Conservation (phyloP, 1,140 invertebrate species). For the Drosophila ficusphila region DNA sequence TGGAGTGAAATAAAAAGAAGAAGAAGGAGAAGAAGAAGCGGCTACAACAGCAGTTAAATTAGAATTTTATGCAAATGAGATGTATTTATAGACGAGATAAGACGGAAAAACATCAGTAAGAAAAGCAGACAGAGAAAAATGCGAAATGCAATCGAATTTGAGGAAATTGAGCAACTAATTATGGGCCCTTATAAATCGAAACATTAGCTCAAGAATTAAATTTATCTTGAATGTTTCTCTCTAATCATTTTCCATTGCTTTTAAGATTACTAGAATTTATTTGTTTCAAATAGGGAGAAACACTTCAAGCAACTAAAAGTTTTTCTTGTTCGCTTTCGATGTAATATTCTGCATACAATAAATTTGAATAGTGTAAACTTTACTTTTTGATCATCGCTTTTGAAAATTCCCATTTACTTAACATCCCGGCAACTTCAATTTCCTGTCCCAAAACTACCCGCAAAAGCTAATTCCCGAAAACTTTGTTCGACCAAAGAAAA, state of each 20-base stretch:
- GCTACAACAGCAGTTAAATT: conserved; percentile 66
- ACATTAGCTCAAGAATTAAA: too few relatives aligned
- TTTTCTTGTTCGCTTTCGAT: too few relatives aligned
- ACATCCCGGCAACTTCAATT: conserved; percentile 22
- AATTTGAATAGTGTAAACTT: not conserved
- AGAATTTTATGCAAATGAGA: conserved; percentile 80
- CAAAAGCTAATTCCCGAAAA: conserved; percentile 35
- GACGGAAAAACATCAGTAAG: conserved; percentile 28
- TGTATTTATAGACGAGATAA: conserved; percentile 68
- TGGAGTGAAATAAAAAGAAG: too few relatives aligned
- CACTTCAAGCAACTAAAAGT: too few relatives aligned
- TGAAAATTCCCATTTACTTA: conserved; percentile 2
- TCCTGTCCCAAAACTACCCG: conserved; percentile 20
- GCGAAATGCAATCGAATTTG: conserved; percentile 24
- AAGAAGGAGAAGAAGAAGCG: conserved; percentile 30
- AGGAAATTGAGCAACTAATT: conserved; percentile 33
- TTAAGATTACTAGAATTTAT: too few relatives aligned
- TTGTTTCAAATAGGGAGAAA: too few relatives aligned
- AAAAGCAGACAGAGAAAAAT: conserved; percentile 10
- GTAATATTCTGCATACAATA: not conserved
- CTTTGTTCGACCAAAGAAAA: conserved; percentile 24
- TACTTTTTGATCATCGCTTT: not conserved
- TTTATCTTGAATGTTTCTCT: too few relatives aligned
- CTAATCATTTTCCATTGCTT: too few relatives aligned
- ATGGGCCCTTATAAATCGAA: not conserved